These are phyloP conservation scores for Lasioglossum calceatum DNA, from an alignment of 2,888 invertebrate genomes.

Conservation along the genomic window DNA sequence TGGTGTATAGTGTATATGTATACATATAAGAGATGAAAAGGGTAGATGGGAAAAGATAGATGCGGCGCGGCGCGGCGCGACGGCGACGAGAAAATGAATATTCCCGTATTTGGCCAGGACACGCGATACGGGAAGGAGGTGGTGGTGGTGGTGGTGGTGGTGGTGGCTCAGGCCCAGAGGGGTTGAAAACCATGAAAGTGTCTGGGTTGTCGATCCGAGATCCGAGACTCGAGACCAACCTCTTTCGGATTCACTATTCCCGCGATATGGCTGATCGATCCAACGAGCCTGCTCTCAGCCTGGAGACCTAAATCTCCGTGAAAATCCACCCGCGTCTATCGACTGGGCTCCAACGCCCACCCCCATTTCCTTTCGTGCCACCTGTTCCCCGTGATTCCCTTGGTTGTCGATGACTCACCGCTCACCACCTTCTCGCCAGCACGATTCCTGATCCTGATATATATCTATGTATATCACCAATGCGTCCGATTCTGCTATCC, in stretches of 20 bases:
- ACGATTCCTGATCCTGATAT: background rate
- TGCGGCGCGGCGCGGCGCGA: background rate
- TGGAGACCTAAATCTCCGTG: conserved; percentile 64
- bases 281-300: conserved; percentile 41
- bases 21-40: background rate
- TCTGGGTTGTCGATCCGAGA: conserved; percentile 56
- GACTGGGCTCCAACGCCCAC: conserved; percentile 3
- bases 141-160: background rate
- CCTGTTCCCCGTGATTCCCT: conserved; percentile 29
- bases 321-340: conserved; percentile 62
- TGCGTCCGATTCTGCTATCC: background rate
- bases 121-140: conserved; percentile 38
- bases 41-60: background rate
- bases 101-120: conserved; percentile 15
- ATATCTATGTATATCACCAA: background rate
- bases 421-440: conserved; percentile 22
- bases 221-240: conserved; percentile 42
- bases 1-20: background rate
- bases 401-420: conserved; percentile 35
- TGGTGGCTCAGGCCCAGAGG: background rate
- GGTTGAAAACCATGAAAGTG: conserved; percentile 44
- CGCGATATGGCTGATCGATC: conserved; percentile 62
- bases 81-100: conserved; percentile 8
- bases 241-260: conserved; percentile 63
- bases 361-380: conserved; percentile 21